Percentiles rank a stretch among this genome's conserved stretches.
Conservation (phyloP, 2,888 invertebrate species). For the Mystacides longicornis region DNA sequence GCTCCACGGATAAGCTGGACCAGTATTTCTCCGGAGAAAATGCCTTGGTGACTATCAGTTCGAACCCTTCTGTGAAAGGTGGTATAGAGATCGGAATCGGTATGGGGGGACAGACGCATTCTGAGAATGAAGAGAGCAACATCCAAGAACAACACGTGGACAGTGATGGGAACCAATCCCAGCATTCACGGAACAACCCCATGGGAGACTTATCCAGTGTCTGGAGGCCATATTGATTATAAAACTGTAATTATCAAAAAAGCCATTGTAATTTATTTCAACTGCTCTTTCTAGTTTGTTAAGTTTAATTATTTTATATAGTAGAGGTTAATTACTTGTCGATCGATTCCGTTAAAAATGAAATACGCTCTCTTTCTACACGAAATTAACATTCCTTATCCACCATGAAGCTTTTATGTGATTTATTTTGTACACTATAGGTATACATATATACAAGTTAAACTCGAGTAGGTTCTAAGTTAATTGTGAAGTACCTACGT, state of each 20-base stretch:
- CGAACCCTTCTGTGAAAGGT: conserved; percentile 46
- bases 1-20: conserved; percentile 56
- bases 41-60: conserved; percentile 49
- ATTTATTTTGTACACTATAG: no score
- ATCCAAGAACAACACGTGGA: conserved; percentile 35
- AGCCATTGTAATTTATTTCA: not conserved
- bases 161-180: conserved; percentile 43
- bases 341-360: no score
- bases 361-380: no score
- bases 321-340: no score
- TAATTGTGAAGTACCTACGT: no score
- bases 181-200: conserved; percentile 46
- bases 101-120: conserved; percentile 33
- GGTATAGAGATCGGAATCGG: conserved; percentile 47
- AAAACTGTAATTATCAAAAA: not conserved
- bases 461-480: no score
- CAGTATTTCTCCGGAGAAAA: conserved; percentile 53
- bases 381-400: no score
- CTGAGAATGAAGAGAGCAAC: conserved; percentile 40
- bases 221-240: conserved; percentile 69
- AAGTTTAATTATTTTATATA: no score
- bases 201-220: conserved; percentile 48
- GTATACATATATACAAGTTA: no score
- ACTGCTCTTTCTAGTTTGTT: not conserved
- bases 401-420: no score